Conservation (phyloP, 2,113 vertebrate genomes). For the Platycercus adscitus region DNA sequence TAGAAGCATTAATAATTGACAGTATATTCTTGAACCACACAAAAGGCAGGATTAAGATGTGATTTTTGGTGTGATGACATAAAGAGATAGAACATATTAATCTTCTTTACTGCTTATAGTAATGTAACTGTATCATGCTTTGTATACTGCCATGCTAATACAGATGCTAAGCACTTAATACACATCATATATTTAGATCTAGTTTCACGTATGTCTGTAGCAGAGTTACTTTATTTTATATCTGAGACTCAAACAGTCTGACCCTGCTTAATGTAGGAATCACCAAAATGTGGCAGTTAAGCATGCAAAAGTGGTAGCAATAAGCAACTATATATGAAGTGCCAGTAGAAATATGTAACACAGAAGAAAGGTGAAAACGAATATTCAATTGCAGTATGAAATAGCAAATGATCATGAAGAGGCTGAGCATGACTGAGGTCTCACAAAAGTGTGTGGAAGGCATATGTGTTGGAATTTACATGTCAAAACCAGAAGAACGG, state of each 20-base stretch:
- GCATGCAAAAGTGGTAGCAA: not conserved
- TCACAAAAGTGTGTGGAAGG: not conserved
- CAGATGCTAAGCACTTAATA: not conserved
- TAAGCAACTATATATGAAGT: not conserved
- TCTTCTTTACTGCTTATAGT: conserved; percentile 25
- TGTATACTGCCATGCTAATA: not conserved
- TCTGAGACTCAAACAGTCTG: not conserved
- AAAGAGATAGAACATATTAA: conserved; percentile 41
- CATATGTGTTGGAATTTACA: not conserved
- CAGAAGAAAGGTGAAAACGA: not conserved
- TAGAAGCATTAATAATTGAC: not conserved
- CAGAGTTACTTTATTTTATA: not conserved
- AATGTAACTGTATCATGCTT: not conserved
- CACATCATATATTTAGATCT: not conserved
- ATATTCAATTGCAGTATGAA: not conserved
- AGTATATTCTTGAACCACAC: not conserved
- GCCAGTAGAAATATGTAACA: not conserved
- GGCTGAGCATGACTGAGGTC: not conserved
- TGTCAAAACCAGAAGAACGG: not conserved
- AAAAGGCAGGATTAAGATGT: conserved; percentile 28
- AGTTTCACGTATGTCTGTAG: not conserved
- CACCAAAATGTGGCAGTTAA: not conserved
- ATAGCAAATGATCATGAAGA: not conserved
- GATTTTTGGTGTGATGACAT: conserved; percentile 25
- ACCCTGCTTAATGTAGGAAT: not conserved